Base-by-base conservation (phyloP, 2,113 vertebrate species). In the Plectropomus leopardus region DNA sequence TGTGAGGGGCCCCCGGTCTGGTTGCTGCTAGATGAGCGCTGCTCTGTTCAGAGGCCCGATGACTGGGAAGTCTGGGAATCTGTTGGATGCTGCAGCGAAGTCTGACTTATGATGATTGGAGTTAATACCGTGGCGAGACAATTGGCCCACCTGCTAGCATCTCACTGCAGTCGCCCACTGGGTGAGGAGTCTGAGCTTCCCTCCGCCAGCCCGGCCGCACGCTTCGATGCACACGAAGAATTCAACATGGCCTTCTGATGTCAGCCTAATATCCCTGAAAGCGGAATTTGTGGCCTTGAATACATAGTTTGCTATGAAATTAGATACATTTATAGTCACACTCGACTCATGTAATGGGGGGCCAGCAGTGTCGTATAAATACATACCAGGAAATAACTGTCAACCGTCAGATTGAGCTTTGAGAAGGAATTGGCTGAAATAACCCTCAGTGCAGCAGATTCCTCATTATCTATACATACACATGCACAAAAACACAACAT, bases 41-140 rank as follows among this genome's bases (percentile, higher is more conserved):
- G 64, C 60, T 87, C 74, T 63, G 42, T 63, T 68, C 28, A 57
- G 8, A 58, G 73, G 53, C 74, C 66, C 85, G 80, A 87, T 89
- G 85, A 84, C 85, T 48, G 84, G 84, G 83, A 79, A 85, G 79
- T 82, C 92, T 84, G 86, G 65, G 87, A 88, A 90, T 93, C 85
- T 84, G 80, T 72, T 83, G 78, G 86, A 83, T 24, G 73, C 84
- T 61, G 85, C 82, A 63, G 67, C 40, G 23, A 74, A 45, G 82
- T 90, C 85, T 90, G 80, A 90, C 86, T 87, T 86, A 81, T 82
- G 79, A 79, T 89, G 90, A 92, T 86, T 81, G 71, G 85, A 84
- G 85, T 84, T 89, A 89, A 90, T 86, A 57, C 44, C 47, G 23
- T 63, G 48, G 70, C 60, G 19, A 85, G 89, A 87, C 86, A 82